Conservation (phyloP, 2,797 vertebrate genomes). For the Phoxinus dragarum region DNA sequence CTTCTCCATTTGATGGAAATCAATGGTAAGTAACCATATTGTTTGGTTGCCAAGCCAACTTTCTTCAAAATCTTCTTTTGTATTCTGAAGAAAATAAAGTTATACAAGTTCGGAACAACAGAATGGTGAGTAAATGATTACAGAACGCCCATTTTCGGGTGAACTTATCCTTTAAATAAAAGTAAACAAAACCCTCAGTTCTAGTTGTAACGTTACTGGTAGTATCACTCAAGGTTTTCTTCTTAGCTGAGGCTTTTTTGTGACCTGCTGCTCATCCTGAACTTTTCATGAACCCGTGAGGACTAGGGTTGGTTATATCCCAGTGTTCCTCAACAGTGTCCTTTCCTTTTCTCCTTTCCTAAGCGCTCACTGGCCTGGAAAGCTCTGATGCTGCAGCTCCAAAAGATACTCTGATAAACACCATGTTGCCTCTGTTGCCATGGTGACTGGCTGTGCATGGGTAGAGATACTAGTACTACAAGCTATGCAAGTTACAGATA, state of each 20-base stretch:
- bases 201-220: neutral
- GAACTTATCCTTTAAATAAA: neutral
- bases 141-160: neutral
- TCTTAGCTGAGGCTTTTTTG: neutral
- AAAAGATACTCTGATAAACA: slow-evolving; percentile 42
- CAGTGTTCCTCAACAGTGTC: slow-evolving; percentile 12
- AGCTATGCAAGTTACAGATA: neutral
- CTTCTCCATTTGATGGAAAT: neutral
- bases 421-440: slow-evolving; percentile 59
- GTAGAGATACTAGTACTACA: slow-evolving; percentile 34
- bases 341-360: slow-evolving; percentile 26
- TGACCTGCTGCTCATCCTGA: slow-evolving; percentile 41
- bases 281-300: slow-evolving; percentile 35
- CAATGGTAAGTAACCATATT: neutral
- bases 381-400: slow-evolving; percentile 42
- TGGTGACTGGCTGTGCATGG: slow-evolving; percentile 44
- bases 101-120: neutral
- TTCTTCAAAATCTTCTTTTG: neutral
- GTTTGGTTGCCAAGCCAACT: neutral
- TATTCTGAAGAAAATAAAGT: neutral
- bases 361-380: slow-evolving; percentile 31
- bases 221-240: neutral
- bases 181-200: neutral
- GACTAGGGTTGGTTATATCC: neutral
- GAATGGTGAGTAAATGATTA: neutral